Conservation (phyloP, 2,888 invertebrate genomes). For the Morpho deidamia region DNA sequence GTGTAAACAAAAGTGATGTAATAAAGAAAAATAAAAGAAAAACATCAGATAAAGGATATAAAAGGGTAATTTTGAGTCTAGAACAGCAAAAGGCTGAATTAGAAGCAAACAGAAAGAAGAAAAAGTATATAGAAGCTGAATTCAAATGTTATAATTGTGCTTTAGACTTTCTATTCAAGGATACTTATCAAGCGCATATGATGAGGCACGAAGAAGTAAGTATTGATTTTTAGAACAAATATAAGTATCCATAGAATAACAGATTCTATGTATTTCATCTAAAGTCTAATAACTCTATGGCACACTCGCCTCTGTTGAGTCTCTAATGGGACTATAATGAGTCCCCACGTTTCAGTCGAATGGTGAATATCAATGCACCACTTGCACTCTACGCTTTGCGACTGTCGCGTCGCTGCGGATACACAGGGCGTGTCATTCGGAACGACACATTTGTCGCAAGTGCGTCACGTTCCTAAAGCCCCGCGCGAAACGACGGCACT, state of each 20-base stretch:
- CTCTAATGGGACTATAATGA: too few species aligned
- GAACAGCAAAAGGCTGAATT: slow-evolving; percentile 61
- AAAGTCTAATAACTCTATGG: too few species aligned
- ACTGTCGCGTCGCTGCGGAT: slow-evolving; percentile 42
- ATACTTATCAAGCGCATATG: slow-evolving; percentile 67
- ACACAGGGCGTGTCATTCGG: slow-evolving; percentile 41
- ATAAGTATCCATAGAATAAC: too few species aligned
- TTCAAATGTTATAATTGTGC: slow-evolving; percentile 66
- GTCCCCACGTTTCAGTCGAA: slow-evolving; percentile 59
- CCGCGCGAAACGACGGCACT: slow-evolving; percentile 33
- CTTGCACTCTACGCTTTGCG: slow-evolving; percentile 61
- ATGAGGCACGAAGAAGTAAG: slow-evolving; percentile 70
- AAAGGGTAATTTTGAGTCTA: slow-evolving; percentile 43
- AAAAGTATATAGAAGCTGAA: slow-evolving; percentile 58
- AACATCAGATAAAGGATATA: slow-evolving; percentile 35
- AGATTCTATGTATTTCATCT: too few species aligned
- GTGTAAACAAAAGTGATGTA: slow-evolving; percentile 2
- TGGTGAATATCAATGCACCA: slow-evolving; percentile 50
- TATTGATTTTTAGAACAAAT: too few species aligned
- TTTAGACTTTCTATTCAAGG: slow-evolving; percentile 58
- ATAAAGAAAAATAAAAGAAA: slow-evolving; percentile 20
- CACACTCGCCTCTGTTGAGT: too few species aligned
- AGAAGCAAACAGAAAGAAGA: slow-evolving; percentile 50
- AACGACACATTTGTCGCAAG: slow-evolving; percentile 34
- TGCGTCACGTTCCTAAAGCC: slow-evolving; percentile 30